Evolutionary conservation across 1,140 invertebrate genomes (phyloP).

Genomic region (Hetaerina americana): DNA sequence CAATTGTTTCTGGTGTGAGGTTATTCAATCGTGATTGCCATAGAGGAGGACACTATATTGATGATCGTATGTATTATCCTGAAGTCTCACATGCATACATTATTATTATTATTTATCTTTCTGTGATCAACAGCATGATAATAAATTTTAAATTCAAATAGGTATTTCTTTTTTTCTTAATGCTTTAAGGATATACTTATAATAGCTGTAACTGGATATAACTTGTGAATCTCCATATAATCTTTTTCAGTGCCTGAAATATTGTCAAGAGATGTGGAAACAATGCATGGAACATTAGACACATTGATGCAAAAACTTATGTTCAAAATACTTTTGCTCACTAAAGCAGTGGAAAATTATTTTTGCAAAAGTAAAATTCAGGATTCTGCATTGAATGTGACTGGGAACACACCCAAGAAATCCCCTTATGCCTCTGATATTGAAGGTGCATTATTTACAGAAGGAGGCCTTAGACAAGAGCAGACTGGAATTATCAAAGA

Average conservation of each 20-base stretch:
- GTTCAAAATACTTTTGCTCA: background rate
- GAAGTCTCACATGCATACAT: background rate
- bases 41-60: slow-evolving; percentile 48
- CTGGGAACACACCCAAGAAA: too few species aligned
- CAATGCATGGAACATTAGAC: background rate
- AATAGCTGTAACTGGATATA: background rate
- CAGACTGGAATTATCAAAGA: background rate
- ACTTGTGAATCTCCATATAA: background rate
- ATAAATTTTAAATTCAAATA: background rate
- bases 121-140: background rate
- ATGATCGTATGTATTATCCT: slow-evolving; percentile 37
- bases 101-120: background rate
- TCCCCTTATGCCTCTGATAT: background rate
- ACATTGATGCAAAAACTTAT: background rate
- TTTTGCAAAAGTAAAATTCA: background rate
- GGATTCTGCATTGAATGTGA: too few species aligned
- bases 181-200: slow-evolving; percentile 12
- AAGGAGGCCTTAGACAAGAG: background rate
- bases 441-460: background rate
- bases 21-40: slow-evolving; percentile 52
- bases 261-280: background rate
- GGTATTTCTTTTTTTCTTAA: background rate
- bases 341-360: background rate
- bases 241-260: background rate
- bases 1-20: slow-evolving; percentile 46